Conservation (phyloP, 2,888 invertebrate species). For the Amphipoea oculea region DNA sequence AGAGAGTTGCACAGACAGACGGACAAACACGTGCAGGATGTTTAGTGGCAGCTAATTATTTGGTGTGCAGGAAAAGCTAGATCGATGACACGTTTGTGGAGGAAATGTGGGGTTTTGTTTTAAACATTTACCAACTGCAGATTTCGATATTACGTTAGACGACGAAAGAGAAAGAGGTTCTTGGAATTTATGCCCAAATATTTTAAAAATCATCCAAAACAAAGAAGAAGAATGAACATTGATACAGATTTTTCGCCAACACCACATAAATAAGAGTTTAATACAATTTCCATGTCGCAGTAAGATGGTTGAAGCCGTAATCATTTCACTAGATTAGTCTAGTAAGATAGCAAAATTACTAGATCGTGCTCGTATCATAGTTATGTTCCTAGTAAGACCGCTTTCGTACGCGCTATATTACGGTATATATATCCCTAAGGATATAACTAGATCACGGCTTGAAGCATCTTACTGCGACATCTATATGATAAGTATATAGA, state of each 20-base stretch:
- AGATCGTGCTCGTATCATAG: too few species aligned
- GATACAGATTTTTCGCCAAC: not conserved
- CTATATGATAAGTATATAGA: too few species aligned
- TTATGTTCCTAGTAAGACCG: too few species aligned
- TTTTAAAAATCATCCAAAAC: not conserved
- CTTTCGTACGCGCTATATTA: too few species aligned
- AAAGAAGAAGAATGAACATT: not conserved
- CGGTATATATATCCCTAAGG: too few species aligned
- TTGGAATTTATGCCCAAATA: not conserved
- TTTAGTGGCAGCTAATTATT: conserved; percentile 36
- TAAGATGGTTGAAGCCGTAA: not conserved
- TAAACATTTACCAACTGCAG: not conserved
- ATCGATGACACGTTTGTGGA: conserved; percentile 13
- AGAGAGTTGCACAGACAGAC: conserved; percentile 38
- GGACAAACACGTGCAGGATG: conserved; percentile 49
- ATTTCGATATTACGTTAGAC: not conserved
- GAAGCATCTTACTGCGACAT: too few species aligned
- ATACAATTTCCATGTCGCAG: not conserved
- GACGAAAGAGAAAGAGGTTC: not conserved
- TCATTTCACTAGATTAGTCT: too few species aligned
- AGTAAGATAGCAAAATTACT: too few species aligned
- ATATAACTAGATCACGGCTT: too few species aligned
- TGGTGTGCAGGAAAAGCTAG: conserved; percentile 12
- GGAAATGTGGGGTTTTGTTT: conserved; percentile 9
- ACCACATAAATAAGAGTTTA: not conserved